A percentile compares a stretch with the other conserved stretches of the same genome.
These are phyloP conservation scores for Creontiades dilutus DNA, from an alignment of 2,888 invertebrate genomes.

Conservation along the genomic window DNA sequence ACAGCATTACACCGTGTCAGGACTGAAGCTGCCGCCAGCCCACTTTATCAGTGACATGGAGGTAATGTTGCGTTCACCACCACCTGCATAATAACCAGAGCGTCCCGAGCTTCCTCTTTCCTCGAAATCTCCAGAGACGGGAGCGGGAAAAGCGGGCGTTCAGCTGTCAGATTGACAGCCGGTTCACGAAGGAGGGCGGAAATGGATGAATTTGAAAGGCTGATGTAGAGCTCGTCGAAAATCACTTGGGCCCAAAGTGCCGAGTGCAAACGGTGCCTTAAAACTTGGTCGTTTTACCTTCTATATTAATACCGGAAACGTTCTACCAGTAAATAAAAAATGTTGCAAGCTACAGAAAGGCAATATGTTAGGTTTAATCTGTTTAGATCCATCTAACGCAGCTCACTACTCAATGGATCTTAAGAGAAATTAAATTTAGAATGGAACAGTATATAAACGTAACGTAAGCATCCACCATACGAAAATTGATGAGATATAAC, in stretches of 20 bases:
- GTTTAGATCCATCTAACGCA: no score
- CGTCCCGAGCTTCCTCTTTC: neutral
- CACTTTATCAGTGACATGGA: conserved; percentile 42
- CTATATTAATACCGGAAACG: no score
- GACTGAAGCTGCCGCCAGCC: neutral
- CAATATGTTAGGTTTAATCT: no score
- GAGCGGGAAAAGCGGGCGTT: neutral
- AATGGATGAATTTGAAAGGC: conserved; percentile 61
- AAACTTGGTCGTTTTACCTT: no score
- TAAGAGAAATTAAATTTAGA: no score
- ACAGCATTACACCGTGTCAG: conserved; percentile 35
- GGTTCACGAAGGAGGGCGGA: neutral
- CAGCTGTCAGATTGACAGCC: conserved; percentile 17
- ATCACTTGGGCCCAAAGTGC: conserved; percentile 6
- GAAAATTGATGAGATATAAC: no score
- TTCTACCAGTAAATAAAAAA: no score
- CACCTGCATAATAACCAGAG: conserved; percentile 46
- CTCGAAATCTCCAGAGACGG: neutral
- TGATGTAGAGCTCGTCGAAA: conserved; percentile 45
- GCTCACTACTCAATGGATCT: no score
- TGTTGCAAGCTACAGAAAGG: no score
- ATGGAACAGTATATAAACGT: no score
- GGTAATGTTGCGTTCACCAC: conserved; percentile 46
- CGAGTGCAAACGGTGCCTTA: no score
- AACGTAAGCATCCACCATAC: no score